Base-by-base conservation (phyloP, 2,888 invertebrate species). In the Zygogramma bicolorata region DNA sequence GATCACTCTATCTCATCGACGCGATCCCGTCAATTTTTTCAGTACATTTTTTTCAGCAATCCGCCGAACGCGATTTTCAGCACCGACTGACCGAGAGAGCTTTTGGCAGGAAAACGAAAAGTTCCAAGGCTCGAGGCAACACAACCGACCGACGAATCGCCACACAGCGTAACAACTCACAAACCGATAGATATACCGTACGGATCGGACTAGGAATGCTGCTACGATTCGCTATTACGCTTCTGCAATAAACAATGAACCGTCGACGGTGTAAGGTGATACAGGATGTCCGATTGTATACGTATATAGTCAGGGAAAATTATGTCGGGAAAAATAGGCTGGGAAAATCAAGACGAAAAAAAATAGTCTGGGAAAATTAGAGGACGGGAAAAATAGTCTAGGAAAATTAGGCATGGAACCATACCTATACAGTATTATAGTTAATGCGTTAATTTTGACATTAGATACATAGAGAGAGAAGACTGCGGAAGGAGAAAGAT, bases 221-320 rank as follows among this genome's bases (percentile, higher is more conserved):
- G 57, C 58, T 53, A 29, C 6, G 13, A 7, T 42, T 3, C 34
- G 42, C 61, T 63, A 63, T 71, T 63, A 75, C 69, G 75, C 69
- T 68, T 57, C 66, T 73, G 75, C 69, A 65, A 73, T 73, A 61
- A 42, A 69, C 62, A 73, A 73, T 75, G 60, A 71, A 42, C 49
- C n/a, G 7, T 65, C 42, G 65, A 53, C 53, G 53, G 22, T 40
- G 61, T 22, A 2, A 65, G 60, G 66, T 57, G 65, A 69, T 40
- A 69, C 73, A 73, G 73, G 73, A 69, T 73, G 66, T 69, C 61
- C 13, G 53, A 5, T 6, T 22, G 53, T 25, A 13, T 25, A n/a
- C n/a, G 6, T 4, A 13, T 6, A 13, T 13, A 5, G 3, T 22
- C 53, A 6, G 13, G 27, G 27, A 53, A 65, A 29, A n/a, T n/a